Evolutionary conservation across 2,113 vertebrate species (phyloP).

Genomic region (Colius striatus): DNA sequence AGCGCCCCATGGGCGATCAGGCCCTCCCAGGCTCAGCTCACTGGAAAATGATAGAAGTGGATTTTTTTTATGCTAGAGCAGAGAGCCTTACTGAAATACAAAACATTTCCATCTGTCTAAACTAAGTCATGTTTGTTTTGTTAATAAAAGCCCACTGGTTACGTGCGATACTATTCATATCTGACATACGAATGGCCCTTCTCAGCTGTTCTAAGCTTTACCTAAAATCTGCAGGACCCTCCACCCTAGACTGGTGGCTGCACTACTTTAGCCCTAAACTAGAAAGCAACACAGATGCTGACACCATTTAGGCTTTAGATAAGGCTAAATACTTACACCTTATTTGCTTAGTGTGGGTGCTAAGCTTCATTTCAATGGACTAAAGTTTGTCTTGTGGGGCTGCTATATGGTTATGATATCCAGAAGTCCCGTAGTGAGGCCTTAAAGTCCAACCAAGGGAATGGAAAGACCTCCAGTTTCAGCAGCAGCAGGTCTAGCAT

Average conservation of each 20-base stretch:
- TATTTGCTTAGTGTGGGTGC: not conserved
- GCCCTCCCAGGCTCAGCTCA: not conserved
- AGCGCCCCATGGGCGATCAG: not conserved
- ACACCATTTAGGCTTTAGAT: not conserved
- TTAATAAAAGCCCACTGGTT: not conserved
- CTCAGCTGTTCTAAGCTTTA: not conserved
- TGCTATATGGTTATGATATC: not conserved
- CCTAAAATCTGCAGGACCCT: not conserved
- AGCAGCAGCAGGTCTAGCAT: not conserved
- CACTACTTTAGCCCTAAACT: not conserved
- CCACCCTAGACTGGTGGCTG: not conserved
- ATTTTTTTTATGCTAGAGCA: not conserved
- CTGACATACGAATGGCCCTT: not conserved
- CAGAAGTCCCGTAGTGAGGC: not conserved
- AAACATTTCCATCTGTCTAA: conserved; percentile 1
- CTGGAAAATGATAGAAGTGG: not conserved
- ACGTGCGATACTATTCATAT: not conserved
- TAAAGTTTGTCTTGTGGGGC: not conserved
- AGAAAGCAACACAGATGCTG: not conserved
- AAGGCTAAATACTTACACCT: not conserved
- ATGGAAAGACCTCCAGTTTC: not conserved
- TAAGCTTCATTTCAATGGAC: not conserved
- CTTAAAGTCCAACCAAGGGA: not conserved
- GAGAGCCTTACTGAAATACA: not conserved
- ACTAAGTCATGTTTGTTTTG: not conserved